Evolutionary conservation across 2,888 invertebrate genomes (phyloP).

Genomic region (Rhagonycha fulva): DNA sequence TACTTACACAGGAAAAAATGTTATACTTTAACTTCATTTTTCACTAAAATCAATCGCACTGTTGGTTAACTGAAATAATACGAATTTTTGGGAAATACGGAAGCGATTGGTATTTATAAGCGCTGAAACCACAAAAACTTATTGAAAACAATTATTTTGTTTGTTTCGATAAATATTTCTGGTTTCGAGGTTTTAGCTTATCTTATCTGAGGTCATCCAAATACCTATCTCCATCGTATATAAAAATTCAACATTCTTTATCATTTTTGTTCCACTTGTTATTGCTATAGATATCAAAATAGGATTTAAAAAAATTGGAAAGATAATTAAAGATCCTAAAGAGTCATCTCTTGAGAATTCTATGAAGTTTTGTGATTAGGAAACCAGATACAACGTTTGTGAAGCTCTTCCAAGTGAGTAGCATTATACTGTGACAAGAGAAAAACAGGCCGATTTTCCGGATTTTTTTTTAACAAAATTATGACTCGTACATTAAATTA

Average conservation of each 20-base stretch:
- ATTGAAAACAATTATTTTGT: neutral
- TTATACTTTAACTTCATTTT: neutral
- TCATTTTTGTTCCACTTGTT: neutral
- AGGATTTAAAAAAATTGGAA: too few species aligned
- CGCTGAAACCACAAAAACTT: neutral
- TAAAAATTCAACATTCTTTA: too few species aligned
- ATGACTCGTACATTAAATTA: too few species aligned
- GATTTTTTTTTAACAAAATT: too few species aligned
- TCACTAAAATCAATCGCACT: neutral
- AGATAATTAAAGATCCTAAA: too few species aligned
- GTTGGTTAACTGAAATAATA: neutral
- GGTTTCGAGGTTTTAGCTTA: neutral
- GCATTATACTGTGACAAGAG: too few species aligned
- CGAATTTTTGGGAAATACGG: neutral
- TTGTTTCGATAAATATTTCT: neutral
- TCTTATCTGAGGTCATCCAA: neutral
- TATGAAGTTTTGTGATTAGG: neutral
- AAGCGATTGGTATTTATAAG: neutral
- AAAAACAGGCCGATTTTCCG: too few species aligned
- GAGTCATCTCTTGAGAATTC: neutral
- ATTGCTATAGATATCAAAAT: too few species aligned
- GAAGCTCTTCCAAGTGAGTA: slow-evolving; percentile 32
- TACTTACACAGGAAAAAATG: slow-evolving; percentile 43
- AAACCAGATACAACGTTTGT: slow-evolving; percentile 17
- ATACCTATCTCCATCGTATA: neutral